Evolutionary conservation across 2,797 vertebrate genomes (phyloP).

Genomic region (Chlorospingus semifuscus): DNA sequence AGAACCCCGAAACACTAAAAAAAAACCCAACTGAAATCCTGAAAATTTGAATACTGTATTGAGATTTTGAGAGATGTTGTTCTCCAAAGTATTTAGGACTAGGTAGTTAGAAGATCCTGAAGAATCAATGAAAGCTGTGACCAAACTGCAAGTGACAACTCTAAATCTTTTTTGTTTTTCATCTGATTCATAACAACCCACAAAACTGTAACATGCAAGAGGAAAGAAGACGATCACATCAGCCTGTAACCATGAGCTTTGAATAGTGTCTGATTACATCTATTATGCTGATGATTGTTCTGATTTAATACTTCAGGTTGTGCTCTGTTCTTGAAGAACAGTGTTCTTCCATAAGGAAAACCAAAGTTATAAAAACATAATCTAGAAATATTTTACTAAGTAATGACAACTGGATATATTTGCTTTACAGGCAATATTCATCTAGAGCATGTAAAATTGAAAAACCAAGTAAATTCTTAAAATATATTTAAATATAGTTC

Average conservation of each 20-base stretch:
- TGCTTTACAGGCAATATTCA: background rate
- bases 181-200: background rate
- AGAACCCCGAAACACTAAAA: fast-evolving
- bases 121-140: background rate
- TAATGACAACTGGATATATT: background rate
- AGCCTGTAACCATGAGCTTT: background rate
- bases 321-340: background rate
- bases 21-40: background rate
- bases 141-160: background rate
- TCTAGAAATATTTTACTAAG: background rate
- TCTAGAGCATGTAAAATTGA: background rate
- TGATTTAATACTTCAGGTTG: background rate
- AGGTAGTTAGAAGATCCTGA: background rate
- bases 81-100: background rate
- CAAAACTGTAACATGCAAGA: background rate
- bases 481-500: background rate
- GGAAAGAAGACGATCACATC: background rate
- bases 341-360: background rate
- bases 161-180: background rate
- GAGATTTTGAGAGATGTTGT: background rate
- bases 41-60: background rate
- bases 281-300: background rate
- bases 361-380: background rate
- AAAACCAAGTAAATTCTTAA: background rate
- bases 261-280: background rate